phyloP scores from a whole-genome alignment of 2,113 vertebrate genomes.

The Penelope pileata region DNA sequence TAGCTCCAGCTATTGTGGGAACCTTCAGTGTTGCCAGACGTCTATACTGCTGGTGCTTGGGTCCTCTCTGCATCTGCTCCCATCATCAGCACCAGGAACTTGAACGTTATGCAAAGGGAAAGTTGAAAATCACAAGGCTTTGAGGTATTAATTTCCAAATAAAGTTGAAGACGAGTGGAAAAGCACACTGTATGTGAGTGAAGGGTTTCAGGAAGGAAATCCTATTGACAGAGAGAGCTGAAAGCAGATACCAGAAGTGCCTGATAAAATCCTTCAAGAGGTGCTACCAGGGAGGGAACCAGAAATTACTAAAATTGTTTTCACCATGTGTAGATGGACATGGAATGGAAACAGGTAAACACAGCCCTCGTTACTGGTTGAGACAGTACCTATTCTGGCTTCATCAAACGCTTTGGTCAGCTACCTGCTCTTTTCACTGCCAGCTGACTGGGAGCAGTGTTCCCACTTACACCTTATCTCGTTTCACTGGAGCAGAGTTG shows the following conservation, averaged over 20 bases:
- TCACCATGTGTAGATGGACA: not conserved
- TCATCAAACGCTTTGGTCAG: not conserved
- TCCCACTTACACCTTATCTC: slow-evolving; percentile 40
- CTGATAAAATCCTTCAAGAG: not conserved
- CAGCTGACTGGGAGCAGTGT: not conserved
- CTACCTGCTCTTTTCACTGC: not conserved
- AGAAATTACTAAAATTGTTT: not conserved
- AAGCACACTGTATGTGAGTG: not conserved
- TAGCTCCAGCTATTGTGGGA: not conserved
- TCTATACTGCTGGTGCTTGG: not conserved
- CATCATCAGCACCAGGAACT: not conserved
- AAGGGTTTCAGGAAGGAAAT: not conserved
- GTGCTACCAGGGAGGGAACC: not conserved
- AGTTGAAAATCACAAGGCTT: not conserved
- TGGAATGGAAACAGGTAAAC: not conserved
- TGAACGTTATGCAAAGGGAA: not conserved
- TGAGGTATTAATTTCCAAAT: not conserved
- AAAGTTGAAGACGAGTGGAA: not conserved
- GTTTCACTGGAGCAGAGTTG: slow-evolving; percentile 1
- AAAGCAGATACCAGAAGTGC: not conserved
- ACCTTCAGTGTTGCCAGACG: not conserved
- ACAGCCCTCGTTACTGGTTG: not conserved
- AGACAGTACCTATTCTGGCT: not conserved
- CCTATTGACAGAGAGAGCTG: not conserved
- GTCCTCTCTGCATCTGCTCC: not conserved